Conservation (phyloP, 2,797 vertebrate genomes). For the Ataeniobius toweri region DNA sequence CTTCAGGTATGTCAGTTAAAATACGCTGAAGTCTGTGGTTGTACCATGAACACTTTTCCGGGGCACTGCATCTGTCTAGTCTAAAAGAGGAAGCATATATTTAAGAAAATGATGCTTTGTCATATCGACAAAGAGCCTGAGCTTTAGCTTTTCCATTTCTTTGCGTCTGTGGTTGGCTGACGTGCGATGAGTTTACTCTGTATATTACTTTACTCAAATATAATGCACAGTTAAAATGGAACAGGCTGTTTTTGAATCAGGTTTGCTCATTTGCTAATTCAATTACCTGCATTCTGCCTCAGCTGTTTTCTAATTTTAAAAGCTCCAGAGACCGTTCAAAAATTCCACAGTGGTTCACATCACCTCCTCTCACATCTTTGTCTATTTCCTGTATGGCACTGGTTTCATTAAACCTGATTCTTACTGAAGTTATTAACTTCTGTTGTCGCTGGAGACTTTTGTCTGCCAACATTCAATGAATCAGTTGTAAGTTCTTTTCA, state of each 20-base stretch:
- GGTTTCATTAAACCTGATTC: constrained; percentile 5
- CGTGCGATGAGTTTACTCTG: not conserved
- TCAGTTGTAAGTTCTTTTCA: not conserved
- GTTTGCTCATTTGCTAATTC: constrained; percentile 10
- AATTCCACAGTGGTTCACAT: not conserved
- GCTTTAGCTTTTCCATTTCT: not conserved
- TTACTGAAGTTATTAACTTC: constrained; percentile 1
- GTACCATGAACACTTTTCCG: not conserved
- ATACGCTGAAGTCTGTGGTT: not conserved
- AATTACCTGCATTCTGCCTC: constrained; percentile 11
- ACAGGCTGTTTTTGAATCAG: constrained; percentile 7
- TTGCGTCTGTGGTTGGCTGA: not conserved
- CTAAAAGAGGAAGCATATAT: not conserved
- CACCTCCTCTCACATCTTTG: not conserved
- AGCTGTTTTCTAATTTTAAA: constrained; percentile 4
- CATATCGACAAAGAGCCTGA: not conserved
- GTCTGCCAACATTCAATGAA: not conserved
- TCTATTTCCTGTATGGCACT: not conserved
- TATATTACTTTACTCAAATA: constrained; percentile 1
- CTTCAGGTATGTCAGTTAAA: not conserved
- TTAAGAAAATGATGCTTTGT: not conserved
- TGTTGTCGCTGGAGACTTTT: not conserved
- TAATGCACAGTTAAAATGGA: constrained; percentile 1
- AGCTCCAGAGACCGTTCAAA: not conserved
- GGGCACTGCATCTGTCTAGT: not conserved